Evolutionary conservation across 2,797 vertebrate genomes (phyloP).

Genomic region (Silurus aristotelis): DNA sequence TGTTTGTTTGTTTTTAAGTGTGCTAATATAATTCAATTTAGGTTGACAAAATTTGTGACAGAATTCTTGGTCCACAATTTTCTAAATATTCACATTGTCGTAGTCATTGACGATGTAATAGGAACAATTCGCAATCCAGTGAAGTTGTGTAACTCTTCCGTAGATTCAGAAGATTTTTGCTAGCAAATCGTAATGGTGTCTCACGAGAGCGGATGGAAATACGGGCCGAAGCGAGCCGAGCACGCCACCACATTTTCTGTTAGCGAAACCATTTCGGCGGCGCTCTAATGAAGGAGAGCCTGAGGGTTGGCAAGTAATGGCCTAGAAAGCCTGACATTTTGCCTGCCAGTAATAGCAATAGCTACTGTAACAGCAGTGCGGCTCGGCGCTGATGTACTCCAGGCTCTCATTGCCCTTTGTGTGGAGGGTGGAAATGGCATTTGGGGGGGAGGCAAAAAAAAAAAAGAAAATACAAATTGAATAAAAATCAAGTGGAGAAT

Average conservation of each 20-base stretch:
- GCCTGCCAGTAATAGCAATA: conserved; percentile 70
- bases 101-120: neutral
- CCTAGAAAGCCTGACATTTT: conserved; percentile 77
- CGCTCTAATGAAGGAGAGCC: conserved; percentile 75
- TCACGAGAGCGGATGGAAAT: conserved; percentile 15
- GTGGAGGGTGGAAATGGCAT: conserved; percentile 54
- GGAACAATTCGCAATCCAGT: neutral
- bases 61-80: neutral
- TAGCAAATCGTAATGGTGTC: conserved; percentile 19
- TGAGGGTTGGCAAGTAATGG: conserved; percentile 73
- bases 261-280: conserved; percentile 76
- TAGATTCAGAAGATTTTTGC: conserved; percentile 3
- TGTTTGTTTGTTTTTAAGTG: neutral
- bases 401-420: conserved; percentile 63
- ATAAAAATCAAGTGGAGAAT: conserved; percentile 56
- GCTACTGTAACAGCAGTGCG: conserved; percentile 64
- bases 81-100: neutral
- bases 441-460: conserved; percentile 55
- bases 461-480: conserved; percentile 63
- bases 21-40: neutral
- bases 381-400: conserved; percentile 56
- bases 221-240: conserved; percentile 47
- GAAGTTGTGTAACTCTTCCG: neutral
- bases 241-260: conserved; percentile 71
- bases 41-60: neutral